Conservation (phyloP, 2,888 invertebrate species). For the Oscheius sp. region DNA sequence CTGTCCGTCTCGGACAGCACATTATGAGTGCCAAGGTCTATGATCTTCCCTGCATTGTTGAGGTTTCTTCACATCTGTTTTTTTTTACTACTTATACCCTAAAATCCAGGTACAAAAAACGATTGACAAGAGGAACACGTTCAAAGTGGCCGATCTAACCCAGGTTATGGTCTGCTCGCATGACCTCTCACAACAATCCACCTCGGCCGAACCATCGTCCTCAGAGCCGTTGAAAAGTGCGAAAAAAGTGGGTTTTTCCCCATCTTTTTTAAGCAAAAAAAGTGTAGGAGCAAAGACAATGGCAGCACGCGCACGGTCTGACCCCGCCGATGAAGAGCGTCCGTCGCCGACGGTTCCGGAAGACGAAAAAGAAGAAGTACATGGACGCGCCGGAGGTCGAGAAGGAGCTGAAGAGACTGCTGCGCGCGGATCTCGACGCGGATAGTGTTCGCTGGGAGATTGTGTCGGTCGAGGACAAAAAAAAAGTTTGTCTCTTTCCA, state of each 20-base stretch:
- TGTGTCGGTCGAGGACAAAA: slow-evolving; percentile 59
- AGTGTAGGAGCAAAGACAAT: slow-evolving; percentile 86
- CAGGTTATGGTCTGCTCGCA: slow-evolving; percentile 79
- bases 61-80: slow-evolving; percentile 45
- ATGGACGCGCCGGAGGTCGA: slow-evolving; percentile 80
- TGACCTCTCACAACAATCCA: slow-evolving; percentile 36
- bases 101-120: slow-evolving; percentile 85
- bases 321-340: slow-evolving; percentile 96
- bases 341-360: slow-evolving; percentile 80
- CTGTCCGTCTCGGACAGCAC: slow-evolving; percentile 59
- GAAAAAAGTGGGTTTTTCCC: not conserved
- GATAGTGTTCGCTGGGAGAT: slow-evolving; percentile 67
- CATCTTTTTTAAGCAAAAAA: not conserved
- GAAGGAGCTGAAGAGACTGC: slow-evolving; percentile 92
- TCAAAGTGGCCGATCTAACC: slow-evolving; percentile 95
- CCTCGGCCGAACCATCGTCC: not conserved
- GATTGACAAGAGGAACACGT: slow-evolving; percentile 93
- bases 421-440: slow-evolving; percentile 76
- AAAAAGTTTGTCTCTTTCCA: slow-evolving; percentile 17
- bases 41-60: slow-evolving; percentile 68
- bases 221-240: not conserved
- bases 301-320: slow-evolving; percentile 91
- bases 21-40: slow-evolving; percentile 62
- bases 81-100: not conserved
- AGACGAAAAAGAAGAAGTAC: slow-evolving; percentile 83